Conservation (phyloP, 2,888 invertebrate species). For the Orthosia cruda region DNA sequence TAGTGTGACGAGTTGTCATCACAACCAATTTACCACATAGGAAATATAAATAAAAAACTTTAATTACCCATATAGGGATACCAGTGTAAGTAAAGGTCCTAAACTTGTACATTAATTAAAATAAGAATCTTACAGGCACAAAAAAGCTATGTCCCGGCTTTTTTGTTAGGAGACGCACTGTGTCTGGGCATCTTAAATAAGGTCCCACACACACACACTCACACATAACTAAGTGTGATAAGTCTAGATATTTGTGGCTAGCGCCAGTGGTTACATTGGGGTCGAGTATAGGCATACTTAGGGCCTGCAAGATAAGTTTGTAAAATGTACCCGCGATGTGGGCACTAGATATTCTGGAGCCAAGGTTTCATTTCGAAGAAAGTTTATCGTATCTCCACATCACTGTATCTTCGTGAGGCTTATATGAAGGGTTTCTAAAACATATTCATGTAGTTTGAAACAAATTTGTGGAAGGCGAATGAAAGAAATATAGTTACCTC, state of each 20-base stretch:
- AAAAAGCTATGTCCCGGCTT: not conserved
- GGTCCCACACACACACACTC: too few species aligned
- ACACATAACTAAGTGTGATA: not conserved
- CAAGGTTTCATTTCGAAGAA: not conserved
- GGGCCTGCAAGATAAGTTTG: not conserved
- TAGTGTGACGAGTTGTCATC: too few species aligned
- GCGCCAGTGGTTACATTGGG: not conserved
- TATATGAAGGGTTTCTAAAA: slow-evolving; percentile 7
- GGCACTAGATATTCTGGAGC: not conserved
- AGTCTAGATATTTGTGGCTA: slow-evolving; percentile 1
- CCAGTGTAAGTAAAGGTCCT: not conserved
- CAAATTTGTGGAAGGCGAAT: slow-evolving; percentile 11
- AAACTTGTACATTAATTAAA: too few species aligned
- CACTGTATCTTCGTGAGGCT: not conserved
- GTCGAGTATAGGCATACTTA: not conserved
- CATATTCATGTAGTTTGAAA: slow-evolving; percentile 15
- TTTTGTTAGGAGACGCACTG: not conserved
- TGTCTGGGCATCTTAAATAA: not conserved
- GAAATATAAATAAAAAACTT: not conserved
- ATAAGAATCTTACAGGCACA: not conserved
- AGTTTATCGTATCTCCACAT: not conserved
- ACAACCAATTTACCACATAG: too few species aligned
- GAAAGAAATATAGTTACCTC: not conserved
- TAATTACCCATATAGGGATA: not conserved
- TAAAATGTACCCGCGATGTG: slow-evolving; percentile 1